Evolutionary conservation across 2,888 invertebrate genomes (phyloP).

Genomic region (Patella pellucida): DNA sequence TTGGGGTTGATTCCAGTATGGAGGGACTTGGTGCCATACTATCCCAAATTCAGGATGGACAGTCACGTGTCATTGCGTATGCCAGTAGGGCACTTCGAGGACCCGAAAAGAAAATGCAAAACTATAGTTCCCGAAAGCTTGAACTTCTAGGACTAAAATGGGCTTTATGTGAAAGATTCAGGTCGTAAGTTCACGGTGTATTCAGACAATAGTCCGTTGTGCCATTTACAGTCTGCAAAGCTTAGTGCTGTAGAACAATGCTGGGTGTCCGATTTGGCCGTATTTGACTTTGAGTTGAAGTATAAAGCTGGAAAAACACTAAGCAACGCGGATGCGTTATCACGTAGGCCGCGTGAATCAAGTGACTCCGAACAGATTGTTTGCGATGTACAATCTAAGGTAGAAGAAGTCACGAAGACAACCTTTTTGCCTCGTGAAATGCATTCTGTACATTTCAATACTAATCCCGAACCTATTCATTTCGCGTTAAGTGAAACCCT

Average conservation of each 20-base stretch:
- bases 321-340: constrained; percentile 26
- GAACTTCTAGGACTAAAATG: constrained; percentile 38
- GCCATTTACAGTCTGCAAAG: constrained; percentile 20
- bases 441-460: no score
- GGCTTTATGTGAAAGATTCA: constrained; percentile 32
- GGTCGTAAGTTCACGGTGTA: constrained; percentile 15
- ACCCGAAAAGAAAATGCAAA: constrained; percentile 17
- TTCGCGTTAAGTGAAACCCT: no score
- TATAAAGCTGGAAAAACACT: constrained; percentile 26
- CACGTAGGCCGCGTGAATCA: constrained; percentile 13
- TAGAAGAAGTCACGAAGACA: no score
- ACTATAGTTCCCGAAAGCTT: constrained; percentile 30
- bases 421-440: no score
- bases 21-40: constrained; percentile 24
- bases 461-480: no score
- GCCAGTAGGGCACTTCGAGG: constrained; percentile 20
- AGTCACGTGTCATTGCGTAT: constrained; percentile 19
- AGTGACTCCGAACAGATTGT: no score
- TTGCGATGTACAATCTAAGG: no score
- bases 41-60: constrained; percentile 16
- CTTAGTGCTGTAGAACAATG: constrained; percentile 28
- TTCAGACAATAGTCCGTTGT: constrained; percentile 24
- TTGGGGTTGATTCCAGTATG: constrained; percentile 22
- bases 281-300: constrained; percentile 24
- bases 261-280: constrained; percentile 27